These are phyloP conservation scores for Alosa alosa DNA, from an alignment of 2,113 vertebrate genomes.

Conservation along the genomic window DNA sequence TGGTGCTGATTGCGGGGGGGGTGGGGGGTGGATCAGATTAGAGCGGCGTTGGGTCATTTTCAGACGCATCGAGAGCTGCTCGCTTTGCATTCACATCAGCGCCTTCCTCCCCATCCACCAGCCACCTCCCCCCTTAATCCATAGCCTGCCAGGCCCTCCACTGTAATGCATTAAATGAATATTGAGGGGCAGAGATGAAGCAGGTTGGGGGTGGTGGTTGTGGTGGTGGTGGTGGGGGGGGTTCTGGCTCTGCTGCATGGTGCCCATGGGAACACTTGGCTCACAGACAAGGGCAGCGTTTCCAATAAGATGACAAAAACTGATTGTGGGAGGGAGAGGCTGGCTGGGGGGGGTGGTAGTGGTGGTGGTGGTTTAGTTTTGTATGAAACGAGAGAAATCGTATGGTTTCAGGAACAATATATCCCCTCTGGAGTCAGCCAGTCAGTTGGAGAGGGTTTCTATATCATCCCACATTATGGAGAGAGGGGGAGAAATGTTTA, in stretches of 20 bases:
- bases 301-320: slow-evolving; percentile 11
- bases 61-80: not conserved
- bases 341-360: not conserved
- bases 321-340: not conserved
- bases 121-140: not conserved
- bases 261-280: slow-evolving; percentile 4
- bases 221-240: not conserved
- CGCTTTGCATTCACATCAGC: slow-evolving; percentile 30
- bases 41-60: not conserved
- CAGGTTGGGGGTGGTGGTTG: not conserved
- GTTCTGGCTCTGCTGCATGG: not conserved
- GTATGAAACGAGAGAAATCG: not conserved
- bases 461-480: not conserved
- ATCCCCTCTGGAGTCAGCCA: not conserved
- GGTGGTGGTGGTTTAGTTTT: not conserved
- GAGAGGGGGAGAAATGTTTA: not conserved
- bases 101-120: not conserved
- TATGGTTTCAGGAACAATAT: slow-evolving; percentile 6
- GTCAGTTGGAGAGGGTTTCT: not conserved
- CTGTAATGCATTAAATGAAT: slow-evolving; percentile 15
- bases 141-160: slow-evolving; percentile 8
- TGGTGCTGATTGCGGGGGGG: not conserved
- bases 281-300: slow-evolving; percentile 8
- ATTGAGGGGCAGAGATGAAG: not conserved
- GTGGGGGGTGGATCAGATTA: not conserved